Percentiles rank a stretch among this genome's conserved stretches.
These are phyloP conservation scores for Athetis lepigone DNA, from an alignment of 2,888 invertebrate genomes.

Conservation along the genomic window DNA sequence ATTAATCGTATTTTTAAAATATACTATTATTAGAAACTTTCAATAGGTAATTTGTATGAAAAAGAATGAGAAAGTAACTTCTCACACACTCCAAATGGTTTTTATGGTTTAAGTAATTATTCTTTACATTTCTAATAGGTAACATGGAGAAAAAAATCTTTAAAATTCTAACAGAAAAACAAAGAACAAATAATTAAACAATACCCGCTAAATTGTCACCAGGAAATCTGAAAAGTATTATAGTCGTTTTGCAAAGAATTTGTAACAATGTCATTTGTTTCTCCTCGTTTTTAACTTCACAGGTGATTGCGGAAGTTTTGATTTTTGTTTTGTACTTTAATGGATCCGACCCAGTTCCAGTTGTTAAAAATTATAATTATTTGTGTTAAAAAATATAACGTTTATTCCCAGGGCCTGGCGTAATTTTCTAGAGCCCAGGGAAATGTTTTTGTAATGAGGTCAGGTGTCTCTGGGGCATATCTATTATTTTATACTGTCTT, in stretches of 20 bases:
- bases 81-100: too few species aligned
- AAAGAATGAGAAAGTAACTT: too few species aligned
- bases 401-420: slow-evolving; percentile 20
- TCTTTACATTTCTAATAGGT: too few species aligned
- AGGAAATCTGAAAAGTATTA: slow-evolving; percentile 48
- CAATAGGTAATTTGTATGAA: too few species aligned
- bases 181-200: slow-evolving; percentile 18
- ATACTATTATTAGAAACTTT: too few species aligned
- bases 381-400: slow-evolving; percentile 40
- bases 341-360: slow-evolving; percentile 48
- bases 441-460: slow-evolving; percentile 32
- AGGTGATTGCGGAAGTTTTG: slow-evolving; percentile 61
- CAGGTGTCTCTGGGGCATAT: slow-evolving; percentile 16
- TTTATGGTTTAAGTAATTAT: too few species aligned
- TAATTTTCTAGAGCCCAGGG: slow-evolving; percentile 10
- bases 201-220: slow-evolving; percentile 52
- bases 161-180: slow-evolving; percentile 12
- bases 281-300: slow-evolving; percentile 56
- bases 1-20: too few species aligned
- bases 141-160: background rate
- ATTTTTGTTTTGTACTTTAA: slow-evolving; percentile 59
- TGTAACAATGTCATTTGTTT: slow-evolving; percentile 51
- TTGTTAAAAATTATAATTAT: slow-evolving; percentile 46
- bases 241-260: slow-evolving; percentile 50
- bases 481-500: slow-evolving; percentile 16